Base-by-base conservation (phyloP, 2,797 vertebrate genomes). In the Hoplostethus mediterraneus region DNA sequence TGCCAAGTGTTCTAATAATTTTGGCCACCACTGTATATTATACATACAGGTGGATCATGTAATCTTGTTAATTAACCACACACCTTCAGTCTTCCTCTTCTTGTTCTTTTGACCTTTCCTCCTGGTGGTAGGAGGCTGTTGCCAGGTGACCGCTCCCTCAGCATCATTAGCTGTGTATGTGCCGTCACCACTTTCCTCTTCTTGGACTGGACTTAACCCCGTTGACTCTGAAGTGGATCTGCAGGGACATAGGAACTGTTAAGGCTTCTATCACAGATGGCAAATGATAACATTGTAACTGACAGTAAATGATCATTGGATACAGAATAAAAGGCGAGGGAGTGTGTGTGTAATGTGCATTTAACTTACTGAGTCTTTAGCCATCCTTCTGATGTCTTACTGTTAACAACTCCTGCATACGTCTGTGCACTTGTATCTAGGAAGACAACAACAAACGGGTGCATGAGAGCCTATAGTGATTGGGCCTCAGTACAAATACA, bases 311-410 rank as follows among this genome's bases (percentile, higher is more conserved):
- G 0, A 55, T 31, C 1, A 0, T 11, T 13, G 11, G 3, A 14
- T 44, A 13, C 12, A 13, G 3, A 13, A 44, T 44, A 13, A 44
- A 44, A 13, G 4, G 2, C 13, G 17, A 31, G 17, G 6, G n/a
- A 10, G n/a, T 5, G 13, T 17, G 13, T 17, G 10, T 48, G 25
- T 21, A 21, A 49, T 2, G 1, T 14, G 30, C 16, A 8, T 68
- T 63, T 36, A 9, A 93, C 82, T 45, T 94, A 95, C 71, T 93
- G 93, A 0, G 95, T 95, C 80, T 94, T 95, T 7, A 96, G 87
- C 98, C 98, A 98, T 40, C 95, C 93, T 60, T 97, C 96, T 45
- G 97, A 96, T 0, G 95, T 94, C 67, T 94, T 97, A 81, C 95
- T 97, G 71, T 95, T 95, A 2, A 97, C 85, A 5, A 97, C 95